A percentile compares a stretch with the other conserved stretches of the same genome.
phyloP scores from a whole-genome alignment of 2,888 invertebrate genomes.

The Torymus aiolomorphi region DNA sequence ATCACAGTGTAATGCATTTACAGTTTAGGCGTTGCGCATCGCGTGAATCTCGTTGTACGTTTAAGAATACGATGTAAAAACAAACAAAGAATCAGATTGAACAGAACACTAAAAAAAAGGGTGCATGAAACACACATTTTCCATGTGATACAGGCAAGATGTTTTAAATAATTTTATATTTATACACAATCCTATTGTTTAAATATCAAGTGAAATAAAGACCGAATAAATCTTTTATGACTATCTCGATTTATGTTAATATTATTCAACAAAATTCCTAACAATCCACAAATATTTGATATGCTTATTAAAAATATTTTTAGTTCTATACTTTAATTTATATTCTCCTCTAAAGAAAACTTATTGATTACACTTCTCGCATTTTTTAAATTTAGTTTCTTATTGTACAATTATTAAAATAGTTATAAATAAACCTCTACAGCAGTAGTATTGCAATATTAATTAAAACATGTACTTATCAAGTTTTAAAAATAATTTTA shows the following conservation, averaged over 20 bases:
- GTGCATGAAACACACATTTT: constrained; percentile 46
- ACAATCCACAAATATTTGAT: too few species aligned
- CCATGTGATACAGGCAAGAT: constrained; percentile 56
- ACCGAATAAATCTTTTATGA: constrained; percentile 42
- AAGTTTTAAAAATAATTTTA: too few species aligned
- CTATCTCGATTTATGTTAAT: background rate
- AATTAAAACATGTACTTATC: too few species aligned
- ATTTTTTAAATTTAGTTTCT: too few species aligned
- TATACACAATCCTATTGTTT: constrained; percentile 55
- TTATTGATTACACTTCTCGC: too few species aligned
- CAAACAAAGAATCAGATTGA: constrained; percentile 16
- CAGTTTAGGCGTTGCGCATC: constrained; percentile 21
- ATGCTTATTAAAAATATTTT: too few species aligned
- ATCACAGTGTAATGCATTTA: constrained; percentile 15
- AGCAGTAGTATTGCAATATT: too few species aligned
- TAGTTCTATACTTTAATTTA: background rate
- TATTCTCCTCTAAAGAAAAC: background rate
- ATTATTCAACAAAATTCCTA: too few species aligned
- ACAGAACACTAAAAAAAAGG: constrained; percentile 19
- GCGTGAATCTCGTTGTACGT: constrained; percentile 45
- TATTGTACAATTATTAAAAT: too few species aligned
- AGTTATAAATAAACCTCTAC: too few species aligned
- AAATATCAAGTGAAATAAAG: constrained; percentile 51
- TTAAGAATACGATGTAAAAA: constrained; percentile 16
- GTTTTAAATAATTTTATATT: constrained; percentile 60